These are phyloP conservation scores for Acrobasis suavella DNA, from an alignment of 2,888 invertebrate species.

Conservation along the genomic window DNA sequence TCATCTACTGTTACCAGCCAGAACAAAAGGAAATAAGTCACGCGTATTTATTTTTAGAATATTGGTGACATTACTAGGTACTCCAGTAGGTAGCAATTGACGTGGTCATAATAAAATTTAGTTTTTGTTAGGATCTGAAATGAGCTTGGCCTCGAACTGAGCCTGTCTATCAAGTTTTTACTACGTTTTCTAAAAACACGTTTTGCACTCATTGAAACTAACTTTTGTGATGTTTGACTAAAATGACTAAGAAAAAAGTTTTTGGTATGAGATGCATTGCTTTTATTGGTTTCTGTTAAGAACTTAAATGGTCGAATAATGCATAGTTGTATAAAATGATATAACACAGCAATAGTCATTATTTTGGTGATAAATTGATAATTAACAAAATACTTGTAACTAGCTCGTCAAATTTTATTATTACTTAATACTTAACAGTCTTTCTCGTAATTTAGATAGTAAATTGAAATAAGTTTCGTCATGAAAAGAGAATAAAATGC, in stretches of 20 bases:
- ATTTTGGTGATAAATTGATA: background rate
- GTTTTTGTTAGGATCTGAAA: slow-evolving; percentile 12
- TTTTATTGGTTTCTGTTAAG: too few relatives aligned
- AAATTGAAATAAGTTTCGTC: too few relatives aligned
- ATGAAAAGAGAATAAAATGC: too few relatives aligned
- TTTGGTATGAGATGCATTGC: background rate
- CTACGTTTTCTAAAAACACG: background rate
- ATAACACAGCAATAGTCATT: background rate
- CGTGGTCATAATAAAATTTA: background rate
- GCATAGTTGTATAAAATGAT: background rate
- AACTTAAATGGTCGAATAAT: background rate
- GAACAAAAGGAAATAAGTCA: background rate
- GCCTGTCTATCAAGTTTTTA: background rate
- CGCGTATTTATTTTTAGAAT: slow-evolving; percentile 4
- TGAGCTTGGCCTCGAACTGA: slow-evolving; percentile 8
- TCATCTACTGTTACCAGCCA: background rate
- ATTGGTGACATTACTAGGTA: background rate
- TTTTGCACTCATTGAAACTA: background rate
- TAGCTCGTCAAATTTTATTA: background rate
- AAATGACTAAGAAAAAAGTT: background rate
- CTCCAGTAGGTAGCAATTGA: background rate
- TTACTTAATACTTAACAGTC: background rate
- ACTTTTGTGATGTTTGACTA: background rate
- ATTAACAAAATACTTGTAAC: background rate
- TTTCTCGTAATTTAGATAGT: too few relatives aligned